Base-by-base conservation (phyloP, 1,140 invertebrate species). In the Camponotus vicinus region DNA sequence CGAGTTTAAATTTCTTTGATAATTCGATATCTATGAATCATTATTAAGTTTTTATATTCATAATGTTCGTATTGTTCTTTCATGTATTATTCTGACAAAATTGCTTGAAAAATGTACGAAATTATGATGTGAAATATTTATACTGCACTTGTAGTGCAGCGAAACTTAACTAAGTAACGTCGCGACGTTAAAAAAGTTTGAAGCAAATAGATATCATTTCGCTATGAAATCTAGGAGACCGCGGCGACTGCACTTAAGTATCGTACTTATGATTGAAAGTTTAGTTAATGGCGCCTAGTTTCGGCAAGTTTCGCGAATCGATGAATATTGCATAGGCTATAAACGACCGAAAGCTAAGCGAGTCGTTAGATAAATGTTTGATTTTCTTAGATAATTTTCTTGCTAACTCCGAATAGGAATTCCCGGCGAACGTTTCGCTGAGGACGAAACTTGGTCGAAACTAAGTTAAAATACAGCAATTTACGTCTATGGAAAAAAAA, bases 331-430 rank as follows among this genome's bases (percentile, higher is more conserved):
- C 40, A 83, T 45, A 73, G 9, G 32, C 27, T 40, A 34, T 37
- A 75, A n/a, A 18, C 27, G 52, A 45, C 69, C 27, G 18, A 45
- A 61, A 59, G 37, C 55, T 59, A 76, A 61, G 69, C 27, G 27
- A 52, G 49, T 32, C 69, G 18, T 83, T 75, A 83, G 57, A 83
- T 83, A 75, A 83, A 83, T 83, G 73, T 73, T 83, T 61, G 67
- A 75, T 73, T 37, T 3, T n/a, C 79, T 73, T 21, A 13, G 13
- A 75, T 83, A 83, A 73, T 75, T 83, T 13, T 57, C n/a, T 7
- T 13, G 40, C 18, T 73, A 73, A 73, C 40, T 73, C 8, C 5
- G 18, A n/a, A 11, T n/a, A 61, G 27, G 6, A 8, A 73, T 49
- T 63, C 49, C 7, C 27, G 34, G 8, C 8, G 40, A 59, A 79